Conservation (phyloP, 2,113 vertebrate genomes). For the Lepidothrix coronata region DNA sequence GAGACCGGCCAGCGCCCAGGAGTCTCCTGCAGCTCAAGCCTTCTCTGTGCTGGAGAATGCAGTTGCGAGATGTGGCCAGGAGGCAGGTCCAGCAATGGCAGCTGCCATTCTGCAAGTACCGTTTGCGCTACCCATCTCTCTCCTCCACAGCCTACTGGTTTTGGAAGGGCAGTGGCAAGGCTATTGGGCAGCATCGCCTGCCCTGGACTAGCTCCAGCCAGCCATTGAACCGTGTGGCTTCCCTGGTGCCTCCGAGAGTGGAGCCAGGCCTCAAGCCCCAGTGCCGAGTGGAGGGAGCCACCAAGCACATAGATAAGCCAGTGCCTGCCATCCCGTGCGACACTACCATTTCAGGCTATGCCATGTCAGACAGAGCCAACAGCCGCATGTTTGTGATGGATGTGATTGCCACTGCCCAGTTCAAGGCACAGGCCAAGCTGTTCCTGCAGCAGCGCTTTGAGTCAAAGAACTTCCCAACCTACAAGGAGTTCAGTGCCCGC, state of each 20-base stretch:
- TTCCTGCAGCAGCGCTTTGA: conserved; percentile 93
- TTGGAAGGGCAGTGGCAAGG: conserved; percentile 77
- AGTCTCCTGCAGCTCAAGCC: conserved; percentile 36
- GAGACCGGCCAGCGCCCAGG: background rate
- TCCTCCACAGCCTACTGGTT: conserved; percentile 87
- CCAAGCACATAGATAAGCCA: background rate
- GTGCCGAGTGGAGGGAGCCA: background rate
- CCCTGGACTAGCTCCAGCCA: background rate
- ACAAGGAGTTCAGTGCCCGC: conserved; percentile 91
- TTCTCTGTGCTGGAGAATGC: conserved; percentile 81
- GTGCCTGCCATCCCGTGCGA: background rate
- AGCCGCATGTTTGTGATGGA: conserved; percentile 85
- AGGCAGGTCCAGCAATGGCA: conserved; percentile 78
- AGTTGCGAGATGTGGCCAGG: conserved; percentile 80
- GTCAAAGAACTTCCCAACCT: conserved; percentile 92
- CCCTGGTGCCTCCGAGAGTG: background rate
- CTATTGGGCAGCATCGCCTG: background rate
- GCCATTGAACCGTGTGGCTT: background rate
- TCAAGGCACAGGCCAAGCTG: conserved; percentile 95
- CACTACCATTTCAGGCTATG: conserved; percentile 25
- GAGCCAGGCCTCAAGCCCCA: background rate
- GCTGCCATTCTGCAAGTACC: conserved; percentile 86
- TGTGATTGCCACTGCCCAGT: conserved; percentile 86
- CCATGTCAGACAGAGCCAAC: conserved; percentile 42
- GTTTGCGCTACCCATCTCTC: conserved; percentile 84